Evolutionary conservation across 2,113 vertebrate species (phyloP).

Genomic region (Carettochelys insculpta): DNA sequence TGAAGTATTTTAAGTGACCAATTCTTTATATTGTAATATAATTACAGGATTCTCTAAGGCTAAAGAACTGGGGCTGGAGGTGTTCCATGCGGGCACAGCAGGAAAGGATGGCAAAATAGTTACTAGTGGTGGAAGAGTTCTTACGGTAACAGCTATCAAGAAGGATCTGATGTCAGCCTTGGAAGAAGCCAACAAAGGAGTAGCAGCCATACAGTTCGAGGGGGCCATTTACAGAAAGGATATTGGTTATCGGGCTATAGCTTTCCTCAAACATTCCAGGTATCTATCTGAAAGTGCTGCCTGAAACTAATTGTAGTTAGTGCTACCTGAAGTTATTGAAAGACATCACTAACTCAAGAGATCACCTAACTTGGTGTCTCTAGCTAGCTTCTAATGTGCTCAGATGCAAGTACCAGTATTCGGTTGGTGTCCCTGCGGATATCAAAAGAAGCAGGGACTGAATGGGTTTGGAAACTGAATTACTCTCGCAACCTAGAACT

Average conservation of each 20-base stretch:
- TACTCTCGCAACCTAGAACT: not conserved
- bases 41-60: slow-evolving; percentile 82
- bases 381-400: not conserved
- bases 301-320: not conserved
- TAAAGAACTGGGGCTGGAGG: slow-evolving; percentile 83
- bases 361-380: not conserved
- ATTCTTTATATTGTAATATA: not conserved
- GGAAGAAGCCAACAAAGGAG: slow-evolving; percentile 83
- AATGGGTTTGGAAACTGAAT: not conserved
- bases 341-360: not conserved
- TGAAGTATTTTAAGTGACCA: not conserved
- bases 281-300: slow-evolving; percentile 63
- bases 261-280: slow-evolving; percentile 86
- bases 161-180: slow-evolving; percentile 82
- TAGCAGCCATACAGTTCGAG: slow-evolving; percentile 82
- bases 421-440: not conserved
- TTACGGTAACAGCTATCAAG: slow-evolving; percentile 85
- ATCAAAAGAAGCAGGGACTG: not conserved
- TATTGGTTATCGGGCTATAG: slow-evolving; percentile 87
- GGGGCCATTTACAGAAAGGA: slow-evolving; percentile 88
- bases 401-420: not conserved
- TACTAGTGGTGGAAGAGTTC: slow-evolving; percentile 90
- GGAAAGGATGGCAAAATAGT: slow-evolving; percentile 83
- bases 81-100: slow-evolving; percentile 92
- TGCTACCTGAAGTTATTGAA: not conserved